phyloP scores from a whole-genome alignment of 2,797 vertebrate species.

The Podarcis siculus region DNA sequence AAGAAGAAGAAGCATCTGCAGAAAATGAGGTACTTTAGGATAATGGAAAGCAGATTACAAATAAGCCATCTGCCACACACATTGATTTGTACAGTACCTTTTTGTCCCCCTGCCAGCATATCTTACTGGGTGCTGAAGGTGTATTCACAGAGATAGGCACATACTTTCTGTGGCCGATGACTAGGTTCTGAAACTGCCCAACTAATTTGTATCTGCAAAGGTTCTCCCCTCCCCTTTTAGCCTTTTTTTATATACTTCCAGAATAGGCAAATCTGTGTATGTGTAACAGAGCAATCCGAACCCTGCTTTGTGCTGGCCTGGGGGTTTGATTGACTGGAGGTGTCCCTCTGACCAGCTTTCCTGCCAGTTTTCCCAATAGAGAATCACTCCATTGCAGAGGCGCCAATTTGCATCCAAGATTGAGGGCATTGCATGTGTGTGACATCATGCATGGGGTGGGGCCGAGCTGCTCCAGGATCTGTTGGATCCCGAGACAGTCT shows the following conservation, averaged over 20 bases:
- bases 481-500: no score
- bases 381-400: no score
- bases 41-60: slow-evolving; percentile 38
- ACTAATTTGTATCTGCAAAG: no score
- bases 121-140: not conserved
- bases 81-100: slow-evolving; percentile 36
- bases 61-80: slow-evolving; percentile 30
- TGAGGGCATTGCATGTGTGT: no score
- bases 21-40: slow-evolving; percentile 37
- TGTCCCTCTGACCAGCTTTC: no score
- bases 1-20: slow-evolving; percentile 28
- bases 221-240: not conserved
- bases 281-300: no score
- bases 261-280: not conserved
- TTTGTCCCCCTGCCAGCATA: not conserved
- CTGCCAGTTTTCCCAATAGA: no score
- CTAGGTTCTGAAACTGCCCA: not conserved
- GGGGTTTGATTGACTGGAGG: no score
- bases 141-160: slow-evolving; percentile 3
- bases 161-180: not conserved
- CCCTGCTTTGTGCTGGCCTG: no score
- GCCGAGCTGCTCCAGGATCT: no score
- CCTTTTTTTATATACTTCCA: not conserved
- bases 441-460: no score
- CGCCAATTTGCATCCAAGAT: no score